These are phyloP conservation scores for Eremophila alpestris DNA, from an alignment of 2,797 vertebrate genomes.

Conservation along the genomic window DNA sequence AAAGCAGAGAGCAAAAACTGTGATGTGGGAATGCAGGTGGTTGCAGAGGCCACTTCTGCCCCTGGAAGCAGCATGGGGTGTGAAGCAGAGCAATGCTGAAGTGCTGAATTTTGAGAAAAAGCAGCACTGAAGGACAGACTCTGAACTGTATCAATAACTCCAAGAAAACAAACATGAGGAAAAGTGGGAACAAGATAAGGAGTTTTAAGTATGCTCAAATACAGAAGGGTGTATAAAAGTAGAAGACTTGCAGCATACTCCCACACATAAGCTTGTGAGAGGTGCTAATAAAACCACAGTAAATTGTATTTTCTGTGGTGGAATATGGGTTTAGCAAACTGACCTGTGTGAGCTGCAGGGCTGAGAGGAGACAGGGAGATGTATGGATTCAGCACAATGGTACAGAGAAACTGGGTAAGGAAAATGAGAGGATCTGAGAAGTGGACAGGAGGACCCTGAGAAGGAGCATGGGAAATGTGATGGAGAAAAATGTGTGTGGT, in stretches of 20 bases:
- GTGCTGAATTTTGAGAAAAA: neutral
- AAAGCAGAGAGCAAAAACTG: neutral
- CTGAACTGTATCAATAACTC: neutral
- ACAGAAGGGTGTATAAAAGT: neutral
- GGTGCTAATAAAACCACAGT: neutral
- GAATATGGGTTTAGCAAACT: neutral
- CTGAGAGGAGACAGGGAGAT: neutral
- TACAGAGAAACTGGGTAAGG: neutral
- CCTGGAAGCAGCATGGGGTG: neutral
- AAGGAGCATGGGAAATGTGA: neutral
- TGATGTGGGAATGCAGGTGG: neutral
- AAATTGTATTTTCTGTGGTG: neutral
- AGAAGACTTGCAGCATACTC: neutral
- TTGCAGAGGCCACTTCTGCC: neutral
- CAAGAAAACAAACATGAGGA: neutral
- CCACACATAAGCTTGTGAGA: neutral
- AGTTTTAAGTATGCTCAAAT: neutral
- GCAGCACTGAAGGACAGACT: neutral
- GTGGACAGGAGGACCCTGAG: neutral
- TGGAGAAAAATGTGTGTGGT: neutral
- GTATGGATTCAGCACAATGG: neutral
- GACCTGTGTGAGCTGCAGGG: neutral
- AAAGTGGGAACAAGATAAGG: neutral
- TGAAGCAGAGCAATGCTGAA: neutral
- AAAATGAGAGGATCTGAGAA: neutral